Evolutionary conservation across 1,140 invertebrate species (phyloP).

Genomic region (Lucilia sericata): DNA sequence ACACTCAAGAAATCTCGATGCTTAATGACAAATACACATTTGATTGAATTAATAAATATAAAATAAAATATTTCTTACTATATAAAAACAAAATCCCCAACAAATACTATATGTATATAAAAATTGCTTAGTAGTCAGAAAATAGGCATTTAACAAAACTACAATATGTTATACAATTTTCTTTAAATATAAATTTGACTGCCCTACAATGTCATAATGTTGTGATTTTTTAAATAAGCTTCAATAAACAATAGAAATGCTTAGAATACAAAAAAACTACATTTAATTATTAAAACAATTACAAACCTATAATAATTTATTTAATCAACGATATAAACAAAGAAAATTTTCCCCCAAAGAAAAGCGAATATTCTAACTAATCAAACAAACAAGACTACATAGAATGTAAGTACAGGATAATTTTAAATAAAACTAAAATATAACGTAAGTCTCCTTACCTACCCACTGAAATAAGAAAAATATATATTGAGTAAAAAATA

Average conservation of each 20-base stretch:
- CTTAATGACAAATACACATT: too few relatives aligned
- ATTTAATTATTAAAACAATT: not conserved
- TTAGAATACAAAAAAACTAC: not conserved
- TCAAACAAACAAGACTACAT: not conserved
- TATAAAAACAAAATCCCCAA: too few relatives aligned
- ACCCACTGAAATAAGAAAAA: not conserved
- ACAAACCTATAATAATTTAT: not conserved
- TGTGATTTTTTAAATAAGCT: not conserved
- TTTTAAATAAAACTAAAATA: not conserved
- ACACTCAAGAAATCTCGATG: too few relatives aligned
- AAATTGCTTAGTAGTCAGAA: not conserved
- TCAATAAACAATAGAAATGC: not conserved
- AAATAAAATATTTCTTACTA: too few relatives aligned
- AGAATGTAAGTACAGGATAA: not conserved
- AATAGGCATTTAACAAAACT: not conserved
- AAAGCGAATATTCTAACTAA: conserved; percentile 25
- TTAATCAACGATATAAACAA: not conserved
- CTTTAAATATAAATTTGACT: not conserved
- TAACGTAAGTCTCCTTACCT: not conserved
- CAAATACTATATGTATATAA: not conserved
- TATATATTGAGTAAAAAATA: not conserved
- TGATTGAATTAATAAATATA: too few relatives aligned
- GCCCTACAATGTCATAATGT: conserved; percentile 21
- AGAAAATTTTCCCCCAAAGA: not conserved
- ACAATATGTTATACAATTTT: not conserved